Evolutionary conservation across 2,888 invertebrate species (phyloP).

Genomic region (Caenorhabditis plicata): DNA sequence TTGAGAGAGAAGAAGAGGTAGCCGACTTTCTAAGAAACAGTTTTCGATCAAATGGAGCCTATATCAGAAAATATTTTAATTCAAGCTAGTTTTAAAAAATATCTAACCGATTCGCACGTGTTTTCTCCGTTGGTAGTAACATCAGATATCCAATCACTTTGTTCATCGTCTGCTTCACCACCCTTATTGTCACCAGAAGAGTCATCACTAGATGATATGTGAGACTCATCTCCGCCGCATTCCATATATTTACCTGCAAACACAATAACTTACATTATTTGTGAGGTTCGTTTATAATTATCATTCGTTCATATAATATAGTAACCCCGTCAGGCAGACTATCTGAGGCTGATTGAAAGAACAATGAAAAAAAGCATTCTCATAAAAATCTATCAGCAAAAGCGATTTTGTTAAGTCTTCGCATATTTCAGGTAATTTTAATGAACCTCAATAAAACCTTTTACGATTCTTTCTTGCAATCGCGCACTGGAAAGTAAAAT

Average conservation of each 20-base stretch:
- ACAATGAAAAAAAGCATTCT: no score
- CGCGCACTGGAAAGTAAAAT: no score
- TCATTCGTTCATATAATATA: background rate
- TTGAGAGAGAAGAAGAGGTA: constrained; percentile 13
- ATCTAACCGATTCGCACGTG: background rate
- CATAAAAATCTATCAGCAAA: no score
- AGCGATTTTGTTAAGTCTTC: no score
- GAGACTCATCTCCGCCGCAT: constrained; percentile 41
- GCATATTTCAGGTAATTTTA: no score
- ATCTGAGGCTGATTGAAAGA: no score
- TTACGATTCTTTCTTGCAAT: no score
- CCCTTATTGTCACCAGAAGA: constrained; percentile 23
- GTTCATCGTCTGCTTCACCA: constrained; percentile 55
- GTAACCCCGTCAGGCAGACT: no score
- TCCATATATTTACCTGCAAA: constrained; percentile 25
- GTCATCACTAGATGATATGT: constrained; percentile 37
- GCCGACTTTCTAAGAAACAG: constrained; percentile 15
- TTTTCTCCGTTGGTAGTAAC: constrained; percentile 11
- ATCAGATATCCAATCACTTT: constrained; percentile 58
- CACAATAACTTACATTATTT: background rate
- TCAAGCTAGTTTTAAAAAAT: background rate
- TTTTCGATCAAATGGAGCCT: constrained; percentile 16
- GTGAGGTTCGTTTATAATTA: background rate
- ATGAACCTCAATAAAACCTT: no score
- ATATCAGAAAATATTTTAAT: background rate